phyloP scores from a whole-genome alignment of 2,113 vertebrate genomes.

The Charina bottae region DNA sequence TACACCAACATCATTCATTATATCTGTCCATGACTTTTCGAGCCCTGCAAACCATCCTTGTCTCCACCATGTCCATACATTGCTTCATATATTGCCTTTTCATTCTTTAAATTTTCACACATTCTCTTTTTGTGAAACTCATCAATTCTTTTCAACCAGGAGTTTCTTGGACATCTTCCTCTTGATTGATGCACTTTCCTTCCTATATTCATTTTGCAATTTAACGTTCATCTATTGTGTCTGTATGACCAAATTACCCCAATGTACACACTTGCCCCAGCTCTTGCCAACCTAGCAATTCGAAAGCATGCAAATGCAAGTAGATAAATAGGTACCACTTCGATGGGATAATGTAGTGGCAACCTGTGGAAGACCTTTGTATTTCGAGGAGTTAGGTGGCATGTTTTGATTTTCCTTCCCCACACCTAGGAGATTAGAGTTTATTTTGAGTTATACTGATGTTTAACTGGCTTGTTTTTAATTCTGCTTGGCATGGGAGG shows the following conservation, averaged over 20 bases:
- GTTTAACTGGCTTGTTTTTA: too few species aligned
- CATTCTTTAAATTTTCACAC: background rate
- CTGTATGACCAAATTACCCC: background rate
- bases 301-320: too few species aligned
- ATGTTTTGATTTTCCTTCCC: too few species aligned
- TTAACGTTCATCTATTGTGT: background rate
- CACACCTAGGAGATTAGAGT: too few species aligned
- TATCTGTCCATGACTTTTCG: background rate
- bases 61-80: background rate
- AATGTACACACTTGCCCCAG: too few species aligned
- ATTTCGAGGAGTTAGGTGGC: too few species aligned
- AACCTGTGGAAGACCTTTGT: too few species aligned
- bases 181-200: background rate
- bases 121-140: background rate
- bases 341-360: too few species aligned
- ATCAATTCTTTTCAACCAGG: background rate
- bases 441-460: too few species aligned
- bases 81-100: background rate
- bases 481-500: too few species aligned
- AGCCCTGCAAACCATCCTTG: background rate
- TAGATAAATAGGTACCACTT: too few species aligned
- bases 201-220: background rate
- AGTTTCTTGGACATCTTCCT: background rate
- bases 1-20: background rate
- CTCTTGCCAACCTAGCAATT: too few species aligned